These are phyloP conservation scores for Mya arenaria DNA, from an alignment of 1,140 invertebrate genomes.

Conservation along the genomic window DNA sequence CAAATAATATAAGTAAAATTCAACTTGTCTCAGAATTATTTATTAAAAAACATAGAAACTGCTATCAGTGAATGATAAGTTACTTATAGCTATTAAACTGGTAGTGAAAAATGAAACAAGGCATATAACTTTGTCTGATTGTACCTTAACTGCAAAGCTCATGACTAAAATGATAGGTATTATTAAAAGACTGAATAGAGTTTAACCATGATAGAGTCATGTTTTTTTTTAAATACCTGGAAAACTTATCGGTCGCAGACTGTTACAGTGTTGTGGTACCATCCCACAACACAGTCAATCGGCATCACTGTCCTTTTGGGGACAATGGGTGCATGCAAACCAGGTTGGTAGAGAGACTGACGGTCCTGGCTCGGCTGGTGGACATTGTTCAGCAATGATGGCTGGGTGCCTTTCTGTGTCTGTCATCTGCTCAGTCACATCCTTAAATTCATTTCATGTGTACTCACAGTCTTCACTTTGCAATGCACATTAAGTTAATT, in stretches of 20 bases:
- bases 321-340: slow-evolving; percentile 27
- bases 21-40: too few species aligned
- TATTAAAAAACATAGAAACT: too few species aligned
- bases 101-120: background rate
- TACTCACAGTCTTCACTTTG: too few species aligned
- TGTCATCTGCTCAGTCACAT: too few species aligned
- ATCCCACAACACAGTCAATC: slow-evolving; percentile 16
- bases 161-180: background rate
- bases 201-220: background rate
- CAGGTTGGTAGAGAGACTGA: background rate
- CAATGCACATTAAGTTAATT: too few species aligned
- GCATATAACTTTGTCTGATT: too few species aligned
- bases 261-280: slow-evolving; percentile 11
- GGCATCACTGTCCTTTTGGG: slow-evolving; percentile 13
- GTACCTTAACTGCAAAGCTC: background rate
- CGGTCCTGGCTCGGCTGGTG: background rate
- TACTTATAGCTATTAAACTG: background rate
- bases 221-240: background rate
- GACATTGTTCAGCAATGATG: too few species aligned
- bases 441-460: too few species aligned
- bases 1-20: too few species aligned
- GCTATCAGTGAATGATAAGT: too few species aligned
- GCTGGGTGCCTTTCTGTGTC: too few species aligned
- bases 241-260: slow-evolving; percentile 17
- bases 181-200: background rate